Evolutionary conservation across 2,797 vertebrate species (phyloP).

Genomic region (Mus minutoides): DNA sequence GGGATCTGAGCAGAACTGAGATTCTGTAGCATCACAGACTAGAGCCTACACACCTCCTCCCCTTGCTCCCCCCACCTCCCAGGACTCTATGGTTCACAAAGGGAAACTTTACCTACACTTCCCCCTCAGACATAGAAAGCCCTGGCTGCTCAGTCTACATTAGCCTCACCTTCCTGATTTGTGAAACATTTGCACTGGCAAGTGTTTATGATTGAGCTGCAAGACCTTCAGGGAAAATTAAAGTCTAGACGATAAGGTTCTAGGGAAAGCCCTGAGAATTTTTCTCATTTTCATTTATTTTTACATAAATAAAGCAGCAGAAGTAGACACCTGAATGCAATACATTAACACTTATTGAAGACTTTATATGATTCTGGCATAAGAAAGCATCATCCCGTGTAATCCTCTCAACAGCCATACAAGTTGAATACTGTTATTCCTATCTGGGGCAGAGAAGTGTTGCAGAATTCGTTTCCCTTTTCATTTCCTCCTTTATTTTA

Average conservation of each 20-base stretch:
- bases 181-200: neutral
- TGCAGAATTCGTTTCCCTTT: neutral
- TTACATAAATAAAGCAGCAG: neutral
- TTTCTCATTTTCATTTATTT: neutral
- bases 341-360: neutral
- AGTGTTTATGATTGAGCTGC: neutral
- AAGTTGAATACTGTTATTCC: neutral
- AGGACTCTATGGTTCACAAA: neutral
- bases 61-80: too few species aligned
- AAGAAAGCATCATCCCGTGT: neutral
- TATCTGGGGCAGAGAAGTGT: neutral
- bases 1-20: neutral
- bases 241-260: neutral
- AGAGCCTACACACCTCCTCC: fast-evolving
- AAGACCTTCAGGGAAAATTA: slow-evolving; percentile 8
- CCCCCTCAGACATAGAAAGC: neutral
- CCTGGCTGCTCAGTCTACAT: neutral
- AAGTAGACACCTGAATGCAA: neutral
- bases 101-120: neutral
- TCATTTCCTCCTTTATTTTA: neutral
- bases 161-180: neutral
- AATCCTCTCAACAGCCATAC: neutral
- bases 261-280: neutral
- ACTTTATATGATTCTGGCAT: neutral
- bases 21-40: neutral